Base-by-base conservation (phyloP, 2,888 invertebrate species). In the Dasypogon diadema region DNA sequence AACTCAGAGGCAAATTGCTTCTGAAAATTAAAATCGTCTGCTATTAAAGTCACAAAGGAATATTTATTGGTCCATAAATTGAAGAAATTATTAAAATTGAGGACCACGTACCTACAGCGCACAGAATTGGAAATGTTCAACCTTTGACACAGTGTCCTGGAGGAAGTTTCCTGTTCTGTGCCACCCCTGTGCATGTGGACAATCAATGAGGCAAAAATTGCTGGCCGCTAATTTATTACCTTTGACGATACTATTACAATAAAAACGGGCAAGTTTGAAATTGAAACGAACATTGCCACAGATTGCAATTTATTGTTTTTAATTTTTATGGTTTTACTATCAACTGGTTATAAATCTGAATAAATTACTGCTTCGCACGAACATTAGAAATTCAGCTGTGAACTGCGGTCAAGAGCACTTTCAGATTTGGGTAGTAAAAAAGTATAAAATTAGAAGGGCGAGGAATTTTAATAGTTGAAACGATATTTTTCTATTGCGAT, bases 31-130 rank as follows among this genome's bases (percentile, higher is more conserved):
- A 56, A 56, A 56, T 56, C 14, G 56, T 56, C 30, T 56, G 56
- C 56, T 26, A 56, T 56, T 56, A 56, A 56, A 24, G 56, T 56
- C 56, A 56, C 18, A 2, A 30, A n/a, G 26, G 56, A 26, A 56
- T 56, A 56, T 56, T 56, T 56, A 56, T 56, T 56, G 56, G 56
- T 24, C 56, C 56, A 56, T 56, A 56, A 56, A 56, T 56, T 56
- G 56, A 56, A 26, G 56, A 30, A 56, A 56, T 56, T 56, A 56
- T 56, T 56, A 56, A 56, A 56, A 56, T 56, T 56, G 56, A 56
- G 56, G 56, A 26, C 24, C 56, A 56, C 30, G 56, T 56, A 56
- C 24, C 56, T 26, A 56, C 3, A 56, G 26, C 24, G 14, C 8
- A 56, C 30, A 2, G 30, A 56, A 56, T 26, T 42, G 56, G 30